Conservation (phyloP, 2,797 vertebrate species). For the Pseudochromis fuscus region DNA sequence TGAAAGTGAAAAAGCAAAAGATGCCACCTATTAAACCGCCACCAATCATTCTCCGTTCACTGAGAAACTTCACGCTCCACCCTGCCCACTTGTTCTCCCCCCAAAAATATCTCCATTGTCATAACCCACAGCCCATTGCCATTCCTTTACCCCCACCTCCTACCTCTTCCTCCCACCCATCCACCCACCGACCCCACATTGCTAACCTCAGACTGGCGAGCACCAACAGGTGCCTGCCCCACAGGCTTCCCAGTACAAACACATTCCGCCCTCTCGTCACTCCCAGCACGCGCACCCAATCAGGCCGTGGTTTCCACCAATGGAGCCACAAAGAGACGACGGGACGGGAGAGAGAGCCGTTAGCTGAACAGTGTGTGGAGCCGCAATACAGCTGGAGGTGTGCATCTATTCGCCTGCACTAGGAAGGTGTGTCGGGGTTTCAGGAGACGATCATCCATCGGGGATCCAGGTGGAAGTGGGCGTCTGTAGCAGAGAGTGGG, state of each 20-base stretch:
- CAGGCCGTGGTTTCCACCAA: constrained; percentile 58
- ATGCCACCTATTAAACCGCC: constrained; percentile 12
- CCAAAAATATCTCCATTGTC: constrained; percentile 82
- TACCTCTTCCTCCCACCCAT: constrained; percentile 60
- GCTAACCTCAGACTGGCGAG: constrained; percentile 76
- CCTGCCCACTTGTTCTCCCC: constrained; percentile 50
- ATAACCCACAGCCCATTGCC: constrained; percentile 54
- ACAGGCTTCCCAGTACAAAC: constrained; percentile 77
- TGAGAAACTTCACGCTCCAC: constrained; percentile 13
- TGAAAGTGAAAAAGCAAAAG: constrained; percentile 1
- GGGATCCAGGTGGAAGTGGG: constrained; percentile 24
- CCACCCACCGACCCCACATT: constrained; percentile 49
- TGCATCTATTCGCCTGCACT: not conserved
- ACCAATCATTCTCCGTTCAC: no score
- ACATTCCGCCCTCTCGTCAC: constrained; percentile 80
- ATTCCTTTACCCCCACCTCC: constrained; percentile 45
- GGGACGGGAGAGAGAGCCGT: constrained; percentile 26
- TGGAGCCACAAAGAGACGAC: constrained; percentile 54
- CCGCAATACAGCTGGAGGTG: constrained; percentile 11
- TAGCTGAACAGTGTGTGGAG: constrained; percentile 24
- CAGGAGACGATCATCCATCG: not conserved
- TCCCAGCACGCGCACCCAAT: constrained; percentile 74
- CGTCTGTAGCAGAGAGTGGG: not conserved
- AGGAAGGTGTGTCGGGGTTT: constrained; percentile 16
- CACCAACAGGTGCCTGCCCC: constrained; percentile 85